These are phyloP conservation scores for Micromesistius poutassou DNA, from an alignment of 2,797 vertebrate genomes.

Conservation along the genomic window DNA sequence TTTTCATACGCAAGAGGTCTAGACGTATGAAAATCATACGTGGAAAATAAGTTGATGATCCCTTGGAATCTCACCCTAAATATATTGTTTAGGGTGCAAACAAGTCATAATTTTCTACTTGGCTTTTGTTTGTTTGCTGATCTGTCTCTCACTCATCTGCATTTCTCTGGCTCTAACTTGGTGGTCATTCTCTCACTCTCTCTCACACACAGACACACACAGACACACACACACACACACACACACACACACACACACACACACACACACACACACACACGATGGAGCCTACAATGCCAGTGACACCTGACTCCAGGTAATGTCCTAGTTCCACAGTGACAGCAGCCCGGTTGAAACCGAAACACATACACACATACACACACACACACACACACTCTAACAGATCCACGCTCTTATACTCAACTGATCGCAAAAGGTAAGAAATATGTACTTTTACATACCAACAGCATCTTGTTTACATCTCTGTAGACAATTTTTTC, in stretches of 20 bases:
- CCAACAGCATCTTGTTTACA: not conserved
- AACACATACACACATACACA: conserved; percentile 44
- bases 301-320: conserved; percentile 82
- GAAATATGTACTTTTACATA: conserved; percentile 22
- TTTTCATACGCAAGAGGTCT: no score
- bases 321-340: conserved; percentile 75
- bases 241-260: not conserved
- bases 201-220: not conserved
- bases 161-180: conserved; percentile 1
- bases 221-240: not conserved
- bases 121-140: not conserved
- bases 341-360: conserved; percentile 75
- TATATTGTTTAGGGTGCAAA: not conserved
- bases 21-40: not conserved
- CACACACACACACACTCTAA: conserved; percentile 35
- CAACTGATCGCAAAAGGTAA: conserved; percentile 62
- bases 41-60: not conserved
- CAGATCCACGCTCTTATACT: conserved; percentile 6
- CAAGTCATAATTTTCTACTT: not conserved
- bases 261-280: not conserved
- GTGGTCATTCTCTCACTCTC: conserved; percentile 10
- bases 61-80: not conserved
- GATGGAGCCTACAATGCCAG: conserved; percentile 49
- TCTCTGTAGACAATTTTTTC: not conserved
- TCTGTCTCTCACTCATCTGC: not conserved